Evolutionary conservation across 2,113 vertebrate species (phyloP), one percentile per base, ranked within the genome.

Genomic region (Oncorhynchus kisutch): DNA sequence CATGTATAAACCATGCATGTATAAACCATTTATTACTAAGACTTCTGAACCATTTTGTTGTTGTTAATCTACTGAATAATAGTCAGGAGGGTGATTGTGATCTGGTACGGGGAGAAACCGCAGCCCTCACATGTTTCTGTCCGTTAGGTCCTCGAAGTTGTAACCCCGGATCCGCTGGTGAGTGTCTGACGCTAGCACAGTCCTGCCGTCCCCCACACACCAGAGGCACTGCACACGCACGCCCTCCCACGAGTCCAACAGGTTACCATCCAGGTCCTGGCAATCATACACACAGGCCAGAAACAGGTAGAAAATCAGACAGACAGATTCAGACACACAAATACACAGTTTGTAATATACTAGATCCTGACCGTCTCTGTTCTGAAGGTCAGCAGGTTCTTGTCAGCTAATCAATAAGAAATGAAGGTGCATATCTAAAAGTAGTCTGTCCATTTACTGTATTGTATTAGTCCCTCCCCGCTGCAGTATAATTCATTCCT

Each of bases 81-180:
- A 45, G 39, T 20, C 4, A 20, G 54, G 20, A 20, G 13, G 54
- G 13, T 57, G 20, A 18, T 57, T 57, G 5, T 20, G 54, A 14
- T 57, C 54, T 18, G 54, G 16, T 16, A 57, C 54, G 20, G 4
- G 5, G 18, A 57, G 54, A 20, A 57, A 20, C 54, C 3, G 59
- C 57, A 78, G 39, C 39, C 39, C 91, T 20, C 94, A 99, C 98
- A 99, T 98, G 94, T 99, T 99, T 92, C 98, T 96, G 94, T 99
- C 98, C 31, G 98, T 99, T 87, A 99, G 96, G 94, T 99, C 98
- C 93, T 99, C 98, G 7, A 99, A 99, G 93, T 99, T 99, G 91
- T 99, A 99, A 29, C 97, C 97, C 45, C 98, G 94, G 90, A 99
- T 99, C 77, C 98, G 95, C 91, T 99, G 98, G 93, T 99, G 98